A percentile compares a stretch with the other conserved stretches of the same genome.
These are phyloP conservation scores for Andrena bucephala DNA, from an alignment of 2,888 invertebrate genomes.

Conservation along the genomic window DNA sequence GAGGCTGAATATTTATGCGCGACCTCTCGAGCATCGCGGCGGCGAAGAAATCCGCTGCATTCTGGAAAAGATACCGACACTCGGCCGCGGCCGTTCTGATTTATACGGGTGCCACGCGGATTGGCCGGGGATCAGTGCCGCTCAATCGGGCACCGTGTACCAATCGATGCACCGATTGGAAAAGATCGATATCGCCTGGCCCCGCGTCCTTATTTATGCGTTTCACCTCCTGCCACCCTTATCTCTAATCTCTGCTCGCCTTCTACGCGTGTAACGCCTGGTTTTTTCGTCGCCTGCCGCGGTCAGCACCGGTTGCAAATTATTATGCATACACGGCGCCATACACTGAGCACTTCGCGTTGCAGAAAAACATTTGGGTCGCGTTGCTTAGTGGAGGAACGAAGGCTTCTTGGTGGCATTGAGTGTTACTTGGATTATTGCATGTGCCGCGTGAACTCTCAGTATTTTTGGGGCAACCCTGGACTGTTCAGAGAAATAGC, in stretches of 20 bases:
- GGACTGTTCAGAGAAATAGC: neutral
- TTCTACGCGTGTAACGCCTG: constrained; percentile 43
- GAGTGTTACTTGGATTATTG: neutral
- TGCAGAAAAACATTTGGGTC: neutral
- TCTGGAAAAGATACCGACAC: constrained; percentile 74
- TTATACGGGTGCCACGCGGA: constrained; percentile 74
- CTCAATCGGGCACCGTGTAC: constrained; percentile 66
- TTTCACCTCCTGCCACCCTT: constrained; percentile 60
- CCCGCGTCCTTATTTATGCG: constrained; percentile 56
- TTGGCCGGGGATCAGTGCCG: constrained; percentile 59
- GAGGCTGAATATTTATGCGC: constrained; percentile 80
- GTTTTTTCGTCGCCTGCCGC: constrained; percentile 19
- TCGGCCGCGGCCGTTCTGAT: constrained; percentile 74
- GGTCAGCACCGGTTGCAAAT: constrained; percentile 10
- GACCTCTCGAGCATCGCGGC: constrained; percentile 71
- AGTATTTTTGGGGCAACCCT: too few species aligned
- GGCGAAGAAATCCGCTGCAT: constrained; percentile 75
- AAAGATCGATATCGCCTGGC: constrained; percentile 52
- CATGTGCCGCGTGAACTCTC: neutral
- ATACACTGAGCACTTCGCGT: neutral
- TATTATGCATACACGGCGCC: neutral
- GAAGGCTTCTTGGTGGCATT: neutral
- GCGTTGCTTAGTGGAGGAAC: too few species aligned
- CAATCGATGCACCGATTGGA: constrained; percentile 66
- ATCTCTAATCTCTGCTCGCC: constrained; percentile 54